Evolutionary conservation across 2,888 invertebrate species (phyloP).

Genomic region (Volucella inflata): DNA sequence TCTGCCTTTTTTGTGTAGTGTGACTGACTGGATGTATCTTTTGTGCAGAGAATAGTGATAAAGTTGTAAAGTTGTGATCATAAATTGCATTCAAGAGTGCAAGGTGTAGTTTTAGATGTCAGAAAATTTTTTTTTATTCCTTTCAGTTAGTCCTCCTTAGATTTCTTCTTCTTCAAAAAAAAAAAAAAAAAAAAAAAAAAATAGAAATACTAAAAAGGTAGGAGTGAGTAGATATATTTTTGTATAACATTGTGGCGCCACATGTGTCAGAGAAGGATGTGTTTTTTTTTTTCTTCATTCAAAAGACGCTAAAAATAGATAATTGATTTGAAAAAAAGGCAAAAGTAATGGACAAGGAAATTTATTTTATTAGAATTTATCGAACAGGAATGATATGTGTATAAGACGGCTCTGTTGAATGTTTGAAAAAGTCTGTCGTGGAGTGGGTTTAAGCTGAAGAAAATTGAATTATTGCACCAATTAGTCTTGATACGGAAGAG

Average conservation of each 20-base stretch:
- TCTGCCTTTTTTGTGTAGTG: slow-evolving; percentile 14
- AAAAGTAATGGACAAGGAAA: slow-evolving; percentile 33
- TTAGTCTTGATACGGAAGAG: not conserved
- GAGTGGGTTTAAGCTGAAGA: not conserved
- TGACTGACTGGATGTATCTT: slow-evolving; percentile 59
- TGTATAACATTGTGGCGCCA: slow-evolving; percentile 57
- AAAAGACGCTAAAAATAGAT: slow-evolving; percentile 66
- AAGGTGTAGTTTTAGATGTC: slow-evolving; percentile 75
- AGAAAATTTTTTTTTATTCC: slow-evolving; percentile 39
- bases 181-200: slow-evolving; percentile 22
- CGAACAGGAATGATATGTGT: slow-evolving; percentile 8
- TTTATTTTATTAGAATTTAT: slow-evolving; percentile 58
- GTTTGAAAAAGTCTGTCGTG: not conserved
- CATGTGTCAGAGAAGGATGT: slow-evolving; percentile 55
- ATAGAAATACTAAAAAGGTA: not conserved
- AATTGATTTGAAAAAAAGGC: slow-evolving; percentile 59
- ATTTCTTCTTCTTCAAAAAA: not conserved
- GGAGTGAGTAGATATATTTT: slow-evolving; percentile 18
- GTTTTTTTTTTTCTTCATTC: slow-evolving; percentile 28
- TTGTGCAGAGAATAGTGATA: slow-evolving; percentile 65
- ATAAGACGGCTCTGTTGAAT: slow-evolving; percentile 15
- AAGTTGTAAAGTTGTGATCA: slow-evolving; percentile 75
- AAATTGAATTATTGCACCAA: slow-evolving; percentile 7
- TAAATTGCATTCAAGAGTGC: slow-evolving; percentile 73
- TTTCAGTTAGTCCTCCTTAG: slow-evolving; percentile 18